Conservation (phyloP, 2,888 invertebrate genomes). For the Calliphora vomitoria region DNA sequence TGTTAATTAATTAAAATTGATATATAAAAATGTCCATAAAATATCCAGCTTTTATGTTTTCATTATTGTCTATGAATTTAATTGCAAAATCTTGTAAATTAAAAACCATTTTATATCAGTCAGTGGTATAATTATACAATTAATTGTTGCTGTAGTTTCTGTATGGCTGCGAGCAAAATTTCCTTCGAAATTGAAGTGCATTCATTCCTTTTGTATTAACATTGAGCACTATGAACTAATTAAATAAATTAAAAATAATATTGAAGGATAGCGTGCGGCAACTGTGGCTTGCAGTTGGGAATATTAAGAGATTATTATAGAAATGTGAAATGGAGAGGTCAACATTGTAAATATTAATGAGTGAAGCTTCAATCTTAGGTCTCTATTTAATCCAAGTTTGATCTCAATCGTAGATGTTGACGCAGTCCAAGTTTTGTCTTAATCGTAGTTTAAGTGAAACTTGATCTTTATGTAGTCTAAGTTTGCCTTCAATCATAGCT, state of each 20-base stretch:
- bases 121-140: not conserved
- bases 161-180: not conserved
- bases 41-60: not conserved
- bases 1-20: too few relatives aligned
- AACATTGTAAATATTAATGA: too few relatives aligned
- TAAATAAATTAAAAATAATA: conserved; percentile 16
- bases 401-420: too few relatives aligned
- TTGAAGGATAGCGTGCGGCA: not conserved
- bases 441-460: too few relatives aligned
- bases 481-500: too few relatives aligned
- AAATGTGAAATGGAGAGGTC: too few relatives aligned
- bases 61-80: not conserved
- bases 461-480: too few relatives aligned
- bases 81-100: not conserved
- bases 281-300: not conserved
- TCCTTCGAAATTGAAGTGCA: not conserved
- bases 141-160: not conserved
- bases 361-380: too few relatives aligned
- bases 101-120: not conserved
- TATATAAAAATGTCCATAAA: too few relatives aligned
- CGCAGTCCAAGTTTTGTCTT: too few relatives aligned
- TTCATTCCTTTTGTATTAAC: not conserved
- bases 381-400: too few relatives aligned
- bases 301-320: not conserved
- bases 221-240: conserved; percentile 24